Evolutionary conservation across 2,888 invertebrate species (phyloP).

Genomic region (Mimumesa dahlbomi): DNA sequence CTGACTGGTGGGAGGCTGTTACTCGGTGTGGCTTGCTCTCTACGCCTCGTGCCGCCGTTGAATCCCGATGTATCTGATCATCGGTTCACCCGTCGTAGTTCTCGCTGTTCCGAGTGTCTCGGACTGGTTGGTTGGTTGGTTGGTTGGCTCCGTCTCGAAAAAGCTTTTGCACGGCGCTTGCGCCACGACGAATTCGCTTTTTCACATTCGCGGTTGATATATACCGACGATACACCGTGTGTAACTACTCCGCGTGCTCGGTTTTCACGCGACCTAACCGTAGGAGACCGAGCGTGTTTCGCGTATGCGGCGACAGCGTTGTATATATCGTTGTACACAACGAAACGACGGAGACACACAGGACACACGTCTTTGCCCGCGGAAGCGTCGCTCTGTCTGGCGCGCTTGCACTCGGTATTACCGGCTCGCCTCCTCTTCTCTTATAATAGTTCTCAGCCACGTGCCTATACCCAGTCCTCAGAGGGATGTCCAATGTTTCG

Average conservation of each 20-base stretch:
- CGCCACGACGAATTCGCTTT: slow-evolving; percentile 49
- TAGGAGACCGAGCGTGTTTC: too few relatives aligned
- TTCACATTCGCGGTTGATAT: slow-evolving; percentile 47
- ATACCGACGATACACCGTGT: slow-evolving; percentile 1
- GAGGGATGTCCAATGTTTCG: too few relatives aligned
- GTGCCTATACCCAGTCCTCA: slow-evolving; percentile 20
- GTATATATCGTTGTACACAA: too few relatives aligned
- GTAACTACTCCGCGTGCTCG: too few relatives aligned
- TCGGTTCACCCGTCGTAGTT: slow-evolving; percentile 51
- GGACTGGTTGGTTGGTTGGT: background rate
- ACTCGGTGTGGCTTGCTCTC: slow-evolving; percentile 46
- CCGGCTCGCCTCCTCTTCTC: slow-evolving; percentile 44
- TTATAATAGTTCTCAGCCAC: slow-evolving; percentile 54
- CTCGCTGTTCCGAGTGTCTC: too few relatives aligned
- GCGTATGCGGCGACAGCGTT: too few relatives aligned
- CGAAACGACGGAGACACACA: slow-evolving; percentile 16
- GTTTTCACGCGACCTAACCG: too few relatives aligned
- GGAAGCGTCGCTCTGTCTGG: slow-evolving; percentile 63
- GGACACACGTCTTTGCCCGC: slow-evolving; percentile 45
- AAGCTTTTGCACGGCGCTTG: slow-evolving; percentile 46
- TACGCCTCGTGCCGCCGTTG: slow-evolving; percentile 52
- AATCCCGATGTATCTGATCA: slow-evolving; percentile 65
- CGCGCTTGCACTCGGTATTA: slow-evolving; percentile 46
- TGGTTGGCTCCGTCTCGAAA: slow-evolving; percentile 46
- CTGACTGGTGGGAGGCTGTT: slow-evolving; percentile 65